Evolutionary conservation across 1,140 invertebrate species (phyloP).

Genomic region (Eupeodes corollae): DNA sequence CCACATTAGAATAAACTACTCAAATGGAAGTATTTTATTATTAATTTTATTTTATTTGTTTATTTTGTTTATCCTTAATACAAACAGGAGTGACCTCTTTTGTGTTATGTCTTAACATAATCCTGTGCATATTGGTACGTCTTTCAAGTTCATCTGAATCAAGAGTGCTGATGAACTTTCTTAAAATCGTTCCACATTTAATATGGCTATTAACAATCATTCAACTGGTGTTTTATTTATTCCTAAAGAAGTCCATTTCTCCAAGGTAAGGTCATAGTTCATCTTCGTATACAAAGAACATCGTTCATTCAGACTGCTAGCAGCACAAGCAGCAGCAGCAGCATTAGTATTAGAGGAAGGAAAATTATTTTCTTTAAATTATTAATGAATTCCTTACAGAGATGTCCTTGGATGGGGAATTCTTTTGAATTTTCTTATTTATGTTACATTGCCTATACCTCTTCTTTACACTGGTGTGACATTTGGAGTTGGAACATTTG

Average conservation of each 20-base stretch:
- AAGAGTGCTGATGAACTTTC: background rate
- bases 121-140: background rate
- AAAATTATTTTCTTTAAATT: slow-evolving; percentile 2
- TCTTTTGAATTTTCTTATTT: slow-evolving; percentile 73
- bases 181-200: background rate
- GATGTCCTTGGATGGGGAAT: slow-evolving; percentile 61
- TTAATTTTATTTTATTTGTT: background rate
- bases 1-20: too few species aligned
- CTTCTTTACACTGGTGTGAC: slow-evolving; percentile 44
- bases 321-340: background rate
- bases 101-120: background rate
- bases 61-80: background rate
- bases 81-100: slow-evolving; percentile 1
- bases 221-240: slow-evolving; percentile 1
- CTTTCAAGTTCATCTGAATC: background rate
- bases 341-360: too few species aligned
- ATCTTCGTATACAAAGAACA: background rate
- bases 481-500: slow-evolving; percentile 47
- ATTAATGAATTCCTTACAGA: slow-evolving; percentile 8
- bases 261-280: slow-evolving; percentile 1
- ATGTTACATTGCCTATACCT: slow-evolving; percentile 66
- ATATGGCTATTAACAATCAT: background rate
- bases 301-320: background rate
- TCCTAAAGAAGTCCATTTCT: background rate
- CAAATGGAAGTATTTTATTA: too few species aligned